A percentile compares a stretch with the other conserved stretches of the same genome.
Evolutionary conservation across 1,140 invertebrate species (phyloP).

Genomic region (Bombyx mori): ASM3026992v2 NC_085122.1:1521001-1521500

Average conservation of each 20-base stretch:
- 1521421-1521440: too few relatives aligned
- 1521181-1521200: background rate
- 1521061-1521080: slow-evolving; percentile 81
- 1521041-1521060: slow-evolving; percentile 74
- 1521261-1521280: slow-evolving; percentile 82
- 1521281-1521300: slow-evolving; percentile 75
- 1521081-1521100: slow-evolving; percentile 83
- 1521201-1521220: slow-evolving; percentile 72
- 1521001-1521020: slow-evolving; percentile 85
- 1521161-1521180: too few relatives aligned
- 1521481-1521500: background rate
- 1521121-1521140: background rate
- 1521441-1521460: background rate
- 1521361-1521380: slow-evolving; percentile 77
- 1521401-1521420: too few relatives aligned
- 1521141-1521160: too few relatives aligned
- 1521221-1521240: slow-evolving; percentile 84
- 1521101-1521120: background rate
- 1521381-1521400: background rate
- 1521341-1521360: slow-evolving; percentile 72
- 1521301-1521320: slow-evolving; percentile 75
- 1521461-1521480: background rate
- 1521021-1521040: slow-evolving; percentile 87
- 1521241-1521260: slow-evolving; percentile 84
- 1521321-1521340: slow-evolving; percentile 78